Percentiles rank a stretch among this genome's conserved stretches.
These are phyloP conservation scores for Apostichopus parvimensis DNA, from an alignment of 35 echinoderm and acorn worm genomes.

Conservation along the genomic window DNA sequence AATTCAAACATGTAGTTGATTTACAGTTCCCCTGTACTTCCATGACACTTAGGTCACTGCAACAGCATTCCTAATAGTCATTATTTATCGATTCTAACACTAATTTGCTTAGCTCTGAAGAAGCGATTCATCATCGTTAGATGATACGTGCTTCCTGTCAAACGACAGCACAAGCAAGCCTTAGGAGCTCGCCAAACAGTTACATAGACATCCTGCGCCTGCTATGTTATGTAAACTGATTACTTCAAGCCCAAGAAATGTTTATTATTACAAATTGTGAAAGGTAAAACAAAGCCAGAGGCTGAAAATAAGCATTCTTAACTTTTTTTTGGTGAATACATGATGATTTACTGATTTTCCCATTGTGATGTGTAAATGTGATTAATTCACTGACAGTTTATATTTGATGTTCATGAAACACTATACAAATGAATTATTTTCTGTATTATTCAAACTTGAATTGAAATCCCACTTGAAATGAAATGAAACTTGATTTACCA, in stretches of 20 bases:
- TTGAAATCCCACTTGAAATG: not conserved
- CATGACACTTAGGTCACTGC: constrained; percentile 1
- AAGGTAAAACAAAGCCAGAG: not conserved
- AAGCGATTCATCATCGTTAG: not conserved
- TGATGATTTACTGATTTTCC: not conserved
- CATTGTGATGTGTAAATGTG: not conserved
- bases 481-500: not conserved
- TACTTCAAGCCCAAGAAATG: not conserved
- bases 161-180: not conserved
- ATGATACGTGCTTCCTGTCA: not conserved
- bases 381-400: not conserved
- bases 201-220: not conserved
- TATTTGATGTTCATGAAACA: not conserved
- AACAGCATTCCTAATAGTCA: constrained; percentile 9
- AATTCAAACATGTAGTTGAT: constrained; percentile 17
- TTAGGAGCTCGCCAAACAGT: not conserved
- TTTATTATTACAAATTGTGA: not conserved
- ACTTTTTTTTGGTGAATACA: no score
- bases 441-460: not conserved
- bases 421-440: not conserved
- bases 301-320: not conserved
- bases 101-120: constrained; percentile 4
- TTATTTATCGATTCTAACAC: constrained; percentile 19
- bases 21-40: not conserved
- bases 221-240: not conserved